A percentile compares a stretch with the other conserved stretches of the same genome.
phyloP scores from a whole-genome alignment of 2,797 vertebrate genomes.

The Lepus oiostolus region DNA sequence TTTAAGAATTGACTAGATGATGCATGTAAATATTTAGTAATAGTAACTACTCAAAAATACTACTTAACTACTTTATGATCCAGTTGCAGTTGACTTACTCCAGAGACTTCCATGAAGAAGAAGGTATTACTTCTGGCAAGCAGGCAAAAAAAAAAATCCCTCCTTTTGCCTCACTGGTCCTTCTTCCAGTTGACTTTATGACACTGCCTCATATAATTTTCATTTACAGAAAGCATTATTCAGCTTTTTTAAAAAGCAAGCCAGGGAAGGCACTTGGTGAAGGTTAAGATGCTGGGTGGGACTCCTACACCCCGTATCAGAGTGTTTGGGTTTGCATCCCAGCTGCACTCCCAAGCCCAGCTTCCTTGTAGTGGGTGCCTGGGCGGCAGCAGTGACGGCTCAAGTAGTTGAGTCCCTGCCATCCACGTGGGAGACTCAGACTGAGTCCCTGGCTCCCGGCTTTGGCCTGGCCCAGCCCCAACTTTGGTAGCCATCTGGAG shows the following conservation, averaged over 20 bases:
- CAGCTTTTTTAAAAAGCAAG: not conserved
- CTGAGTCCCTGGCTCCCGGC: too few relatives aligned
- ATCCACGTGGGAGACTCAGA: too few relatives aligned
- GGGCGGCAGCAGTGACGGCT: too few relatives aligned
- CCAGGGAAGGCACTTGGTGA: too few relatives aligned
- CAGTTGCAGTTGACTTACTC: not conserved
- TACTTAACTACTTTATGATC: not conserved
- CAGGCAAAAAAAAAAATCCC: not conserved
- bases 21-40: not conserved
- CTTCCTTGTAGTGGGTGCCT: too few relatives aligned
- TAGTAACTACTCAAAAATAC: not conserved
- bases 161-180: not conserved
- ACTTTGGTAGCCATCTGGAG: too few relatives aligned
- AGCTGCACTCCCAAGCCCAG: too few relatives aligned
- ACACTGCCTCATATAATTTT: conserved; percentile 2
- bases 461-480: too few relatives aligned
- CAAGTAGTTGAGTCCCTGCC: too few relatives aligned
- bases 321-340: too few relatives aligned
- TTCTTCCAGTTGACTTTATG: not conserved
- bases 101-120: not conserved
- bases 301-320: too few relatives aligned
- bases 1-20: not conserved
- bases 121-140: not conserved
- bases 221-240: conserved; percentile 8
- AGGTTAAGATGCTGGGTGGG: too few relatives aligned